Percentiles rank a stretch among this genome's conserved stretches.
phyloP scores from a whole-genome alignment of 2,888 invertebrate species.

The Drepana falcataria region DNA sequence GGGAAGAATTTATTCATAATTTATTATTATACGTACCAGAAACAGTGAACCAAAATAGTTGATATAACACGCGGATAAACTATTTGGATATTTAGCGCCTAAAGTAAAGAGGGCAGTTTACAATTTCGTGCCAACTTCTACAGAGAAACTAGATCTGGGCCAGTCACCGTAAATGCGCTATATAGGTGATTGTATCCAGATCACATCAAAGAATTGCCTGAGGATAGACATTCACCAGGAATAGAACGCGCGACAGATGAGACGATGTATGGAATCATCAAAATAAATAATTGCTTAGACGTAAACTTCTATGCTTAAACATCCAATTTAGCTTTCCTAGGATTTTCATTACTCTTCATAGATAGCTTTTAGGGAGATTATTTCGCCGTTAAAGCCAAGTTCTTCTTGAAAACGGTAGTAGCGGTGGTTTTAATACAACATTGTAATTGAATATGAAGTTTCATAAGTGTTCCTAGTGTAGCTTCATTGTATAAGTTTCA shows the following conservation, averaged over 20 bases:
- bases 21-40: too few species aligned
- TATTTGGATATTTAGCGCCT: constrained; percentile 55
- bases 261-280: constrained; percentile 15
- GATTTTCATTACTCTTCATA: too few species aligned
- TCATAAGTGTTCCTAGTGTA: too few species aligned
- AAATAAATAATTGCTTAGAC: constrained; percentile 17
- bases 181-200: constrained; percentile 71
- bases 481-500: too few species aligned
- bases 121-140: constrained; percentile 73
- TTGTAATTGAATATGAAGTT: too few species aligned
- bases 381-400: too few species aligned
- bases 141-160: constrained; percentile 67
- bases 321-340: too few species aligned
- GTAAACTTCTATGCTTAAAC: not conserved
- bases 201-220: constrained; percentile 63
- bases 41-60: too few species aligned
- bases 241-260: constrained; percentile 33
- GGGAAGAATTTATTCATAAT: too few species aligned
- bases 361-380: too few species aligned
- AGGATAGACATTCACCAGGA: constrained; percentile 42
- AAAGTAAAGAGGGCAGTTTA: constrained; percentile 76
- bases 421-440: too few species aligned
- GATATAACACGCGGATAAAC: constrained; percentile 2
- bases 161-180: constrained; percentile 67
- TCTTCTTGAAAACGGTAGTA: too few species aligned